Evolutionary conservation across 1,140 invertebrate genomes (phyloP).

Genomic region (Lasioglossum baleicum): DNA sequence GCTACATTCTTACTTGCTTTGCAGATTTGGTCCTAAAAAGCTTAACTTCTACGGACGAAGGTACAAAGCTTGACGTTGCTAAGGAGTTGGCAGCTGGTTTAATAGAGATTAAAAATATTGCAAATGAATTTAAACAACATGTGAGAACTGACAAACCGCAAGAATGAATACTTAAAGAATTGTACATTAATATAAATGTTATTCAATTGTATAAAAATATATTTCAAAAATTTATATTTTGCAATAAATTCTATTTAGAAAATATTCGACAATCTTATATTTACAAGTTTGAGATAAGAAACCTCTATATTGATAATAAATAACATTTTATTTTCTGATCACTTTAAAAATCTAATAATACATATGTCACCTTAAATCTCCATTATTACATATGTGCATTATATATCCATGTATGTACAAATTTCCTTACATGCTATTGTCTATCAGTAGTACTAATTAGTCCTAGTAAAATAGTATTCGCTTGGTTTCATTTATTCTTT

Average conservation of each 20-base stretch:
- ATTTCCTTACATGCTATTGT: constrained; percentile 6
- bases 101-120: constrained; percentile 80
- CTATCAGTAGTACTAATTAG: constrained; percentile 10
- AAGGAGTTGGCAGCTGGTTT: constrained; percentile 75
- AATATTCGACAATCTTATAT: neutral
- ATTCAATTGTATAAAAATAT: constrained; percentile 23
- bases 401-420: constrained; percentile 32
- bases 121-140: constrained; percentile 79
- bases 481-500: neutral
- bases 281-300: neutral
- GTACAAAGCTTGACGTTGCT: constrained; percentile 72
- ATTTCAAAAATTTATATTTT: constrained; percentile 27
- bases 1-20: constrained; percentile 61
- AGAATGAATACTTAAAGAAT: constrained; percentile 38
- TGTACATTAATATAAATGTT: constrained; percentile 41
- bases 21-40: constrained; percentile 83
- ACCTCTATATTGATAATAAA: constrained; percentile 20
- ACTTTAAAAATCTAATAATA: constrained; percentile 28
- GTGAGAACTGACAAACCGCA: constrained; percentile 66
- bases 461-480: constrained; percentile 24
- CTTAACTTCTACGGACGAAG: constrained; percentile 79
- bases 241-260: constrained; percentile 13
- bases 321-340: constrained; percentile 21
- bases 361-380: constrained; percentile 14
- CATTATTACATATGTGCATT: constrained; percentile 32